phyloP scores from a whole-genome alignment of 2,113 vertebrate genomes.

The Beaufortia kweichowensis region DNA sequence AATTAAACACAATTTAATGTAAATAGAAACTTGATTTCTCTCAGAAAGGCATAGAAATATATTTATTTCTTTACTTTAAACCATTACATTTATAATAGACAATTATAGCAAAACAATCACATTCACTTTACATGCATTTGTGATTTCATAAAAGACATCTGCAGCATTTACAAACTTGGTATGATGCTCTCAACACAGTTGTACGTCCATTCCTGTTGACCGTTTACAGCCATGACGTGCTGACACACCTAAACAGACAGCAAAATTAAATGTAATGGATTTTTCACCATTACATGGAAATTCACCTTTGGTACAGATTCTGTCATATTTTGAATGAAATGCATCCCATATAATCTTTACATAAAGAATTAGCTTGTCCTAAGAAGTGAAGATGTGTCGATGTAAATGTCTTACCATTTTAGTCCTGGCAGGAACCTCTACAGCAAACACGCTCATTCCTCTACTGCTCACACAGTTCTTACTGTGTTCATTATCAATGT shows the following conservation, averaged over 20 bases:
- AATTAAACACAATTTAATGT: not conserved
- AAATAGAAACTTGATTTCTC: not conserved
- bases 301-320: too few relatives aligned
- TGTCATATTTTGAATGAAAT: not conserved
- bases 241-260: constrained; percentile 81
- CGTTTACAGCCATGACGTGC: constrained; percentile 83
- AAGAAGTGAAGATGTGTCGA: not conserved
- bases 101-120: not conserved
- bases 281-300: too few relatives aligned
- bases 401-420: constrained; percentile 75
- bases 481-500: constrained; percentile 86
- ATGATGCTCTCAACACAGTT: constrained; percentile 82
- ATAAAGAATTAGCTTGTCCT: not conserved
- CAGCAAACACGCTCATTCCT: constrained; percentile 84
- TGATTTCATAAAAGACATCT: not conserved
- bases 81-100: not conserved
- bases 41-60: not conserved
- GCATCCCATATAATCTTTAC: not conserved
- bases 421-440: constrained; percentile 87
- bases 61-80: too few relatives aligned
- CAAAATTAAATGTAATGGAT: too few relatives aligned
- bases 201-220: constrained; percentile 86
- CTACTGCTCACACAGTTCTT: constrained; percentile 87
- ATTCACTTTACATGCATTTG: not conserved
- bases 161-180: constrained; percentile 28